phyloP scores from a whole-genome alignment of 2,113 vertebrate species.

The Emydocephalus ijimae region DNA sequence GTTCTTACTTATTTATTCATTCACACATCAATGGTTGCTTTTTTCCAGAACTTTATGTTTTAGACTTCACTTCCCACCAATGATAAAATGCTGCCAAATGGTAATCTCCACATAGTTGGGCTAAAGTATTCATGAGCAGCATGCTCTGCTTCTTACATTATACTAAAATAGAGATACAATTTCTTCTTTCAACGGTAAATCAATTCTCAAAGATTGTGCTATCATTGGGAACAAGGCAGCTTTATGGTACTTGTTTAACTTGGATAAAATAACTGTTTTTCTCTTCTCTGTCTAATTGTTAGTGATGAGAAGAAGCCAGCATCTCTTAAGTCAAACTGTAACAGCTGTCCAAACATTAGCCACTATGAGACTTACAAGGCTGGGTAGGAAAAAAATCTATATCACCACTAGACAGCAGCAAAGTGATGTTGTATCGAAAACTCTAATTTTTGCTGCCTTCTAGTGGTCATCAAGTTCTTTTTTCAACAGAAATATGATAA shows the following conservation, averaged over 20 bases:
- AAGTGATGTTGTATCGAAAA: neutral
- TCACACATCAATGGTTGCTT: neutral
- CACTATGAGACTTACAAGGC: neutral
- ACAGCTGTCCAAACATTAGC: conserved; percentile 11
- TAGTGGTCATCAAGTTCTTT: neutral
- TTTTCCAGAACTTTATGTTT: neutral
- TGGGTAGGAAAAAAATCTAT: neutral
- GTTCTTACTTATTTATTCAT: neutral
- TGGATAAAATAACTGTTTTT: conserved; percentile 18
- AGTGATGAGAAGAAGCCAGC: conserved; percentile 3
- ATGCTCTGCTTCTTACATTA: conserved; percentile 10
- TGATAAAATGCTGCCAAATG: conserved; percentile 3
- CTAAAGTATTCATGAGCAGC: conserved; percentile 9
- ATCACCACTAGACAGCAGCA: neutral
- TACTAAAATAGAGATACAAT: conserved; percentile 14
- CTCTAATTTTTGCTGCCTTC: neutral
- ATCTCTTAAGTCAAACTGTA: conserved; percentile 3
- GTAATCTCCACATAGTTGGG: neutral
- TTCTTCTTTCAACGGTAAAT: conserved; percentile 22
- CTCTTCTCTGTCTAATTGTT: conserved; percentile 19
- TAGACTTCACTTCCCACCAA: neutral
- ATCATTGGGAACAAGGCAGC: conserved; percentile 20
- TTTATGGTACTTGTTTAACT: conserved; percentile 23
- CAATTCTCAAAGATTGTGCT: conserved; percentile 21
- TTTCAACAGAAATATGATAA: neutral